A percentile compares a stretch with the other conserved stretches of the same genome.
Conservation (phyloP, 2,113 vertebrate genomes). For the Alaudala cheleensis region DNA sequence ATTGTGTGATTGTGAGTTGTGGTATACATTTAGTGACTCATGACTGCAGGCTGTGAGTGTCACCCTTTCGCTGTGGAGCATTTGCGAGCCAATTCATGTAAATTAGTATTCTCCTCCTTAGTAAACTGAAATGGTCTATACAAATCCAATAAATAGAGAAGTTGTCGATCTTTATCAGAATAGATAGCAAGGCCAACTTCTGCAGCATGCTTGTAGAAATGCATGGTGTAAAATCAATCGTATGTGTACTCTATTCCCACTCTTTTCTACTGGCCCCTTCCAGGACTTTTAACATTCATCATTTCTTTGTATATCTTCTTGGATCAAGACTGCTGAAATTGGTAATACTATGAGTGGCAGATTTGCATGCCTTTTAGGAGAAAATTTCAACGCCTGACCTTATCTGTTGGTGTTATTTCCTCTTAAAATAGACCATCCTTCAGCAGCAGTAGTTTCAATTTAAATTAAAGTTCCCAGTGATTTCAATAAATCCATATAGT, state of each 20-base stretch:
- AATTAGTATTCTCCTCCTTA: background rate
- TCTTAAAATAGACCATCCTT: background rate
- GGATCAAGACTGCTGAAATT: background rate
- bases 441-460: background rate
- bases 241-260: background rate
- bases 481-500: background rate
- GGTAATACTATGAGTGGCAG: background rate
- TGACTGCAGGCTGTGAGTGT: background rate
- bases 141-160: slow-evolving; percentile 9
- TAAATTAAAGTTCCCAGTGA: background rate
- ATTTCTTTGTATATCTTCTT: background rate
- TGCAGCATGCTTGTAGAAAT: background rate
- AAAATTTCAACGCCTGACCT: background rate
- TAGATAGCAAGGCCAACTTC: slow-evolving; percentile 22
- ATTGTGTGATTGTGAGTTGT: background rate
- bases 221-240: background rate
- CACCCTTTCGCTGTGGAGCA: background rate
- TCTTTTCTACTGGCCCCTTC: background rate
- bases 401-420: background rate
- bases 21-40: background rate
- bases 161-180: slow-evolving; percentile 8
- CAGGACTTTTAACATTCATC: background rate
- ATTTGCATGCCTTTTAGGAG: background rate
- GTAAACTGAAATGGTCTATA: background rate
- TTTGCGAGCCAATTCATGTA: background rate